These are phyloP conservation scores for Atherinomorus stipes DNA, from an alignment of 2,113 vertebrate species.

Conservation along the genomic window DNA sequence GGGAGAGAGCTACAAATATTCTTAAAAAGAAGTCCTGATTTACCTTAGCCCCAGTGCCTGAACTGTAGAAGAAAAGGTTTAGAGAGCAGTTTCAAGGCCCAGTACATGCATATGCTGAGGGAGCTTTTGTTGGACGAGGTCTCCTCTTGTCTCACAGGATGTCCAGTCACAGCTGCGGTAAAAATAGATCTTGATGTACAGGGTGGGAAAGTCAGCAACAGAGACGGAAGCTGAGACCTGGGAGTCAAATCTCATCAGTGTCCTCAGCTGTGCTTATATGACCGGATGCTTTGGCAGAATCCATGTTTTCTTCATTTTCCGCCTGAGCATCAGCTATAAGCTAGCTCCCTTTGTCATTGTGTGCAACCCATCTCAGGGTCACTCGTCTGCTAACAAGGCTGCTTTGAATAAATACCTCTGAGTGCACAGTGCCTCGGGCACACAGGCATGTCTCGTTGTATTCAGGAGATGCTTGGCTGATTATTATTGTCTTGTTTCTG, in stretches of 20 bases:
- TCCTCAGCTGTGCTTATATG: constrained; percentile 69
- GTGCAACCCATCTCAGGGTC: constrained; percentile 38
- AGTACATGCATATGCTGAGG: constrained; percentile 13
- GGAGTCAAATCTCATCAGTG: constrained; percentile 75
- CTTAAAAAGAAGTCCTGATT: not conserved
- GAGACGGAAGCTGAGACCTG: constrained; percentile 80
- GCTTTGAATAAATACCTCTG: constrained; percentile 38
- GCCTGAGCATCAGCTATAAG: constrained; percentile 28
- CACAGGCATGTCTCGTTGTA: constrained; percentile 34
- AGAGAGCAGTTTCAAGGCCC: constrained; percentile 6
- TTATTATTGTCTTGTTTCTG: constrained; percentile 67
- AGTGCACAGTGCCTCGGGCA: constrained; percentile 33
- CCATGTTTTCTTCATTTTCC: constrained; percentile 45
- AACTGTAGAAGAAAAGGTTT: not conserved
- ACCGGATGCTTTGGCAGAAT: constrained; percentile 57
- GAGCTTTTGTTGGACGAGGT: constrained; percentile 55
- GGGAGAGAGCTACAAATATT: not conserved
- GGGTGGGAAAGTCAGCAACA: constrained; percentile 82
- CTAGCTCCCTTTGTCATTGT: constrained; percentile 12
- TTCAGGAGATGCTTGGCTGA: constrained; percentile 48
- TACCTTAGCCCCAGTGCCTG: not conserved
- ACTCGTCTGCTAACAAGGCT: constrained; percentile 25
- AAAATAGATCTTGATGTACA: constrained; percentile 80
- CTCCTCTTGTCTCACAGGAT: constrained; percentile 64
- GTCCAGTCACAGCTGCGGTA: constrained; percentile 77